Conservation (phyloP, 1,140 invertebrate genomes). For the Micrasema minimum region DNA sequence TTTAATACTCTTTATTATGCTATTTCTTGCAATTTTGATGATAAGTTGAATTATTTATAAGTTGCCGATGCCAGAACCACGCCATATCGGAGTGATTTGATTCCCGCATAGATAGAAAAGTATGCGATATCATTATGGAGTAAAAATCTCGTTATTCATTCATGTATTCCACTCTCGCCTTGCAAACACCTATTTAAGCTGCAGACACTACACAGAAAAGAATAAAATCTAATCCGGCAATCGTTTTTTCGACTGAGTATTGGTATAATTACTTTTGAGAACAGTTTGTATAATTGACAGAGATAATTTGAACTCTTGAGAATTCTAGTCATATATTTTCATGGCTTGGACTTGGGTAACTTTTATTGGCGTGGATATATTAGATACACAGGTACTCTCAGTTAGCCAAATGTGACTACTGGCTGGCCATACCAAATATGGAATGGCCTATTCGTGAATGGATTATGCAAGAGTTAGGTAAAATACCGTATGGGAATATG, state of each 20-base stretch:
- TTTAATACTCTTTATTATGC: no score
- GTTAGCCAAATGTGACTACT: conserved; percentile 11
- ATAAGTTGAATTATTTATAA: no score
- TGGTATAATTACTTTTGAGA: no score
- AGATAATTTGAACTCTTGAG: no score
- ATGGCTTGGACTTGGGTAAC: conserved; percentile 2
- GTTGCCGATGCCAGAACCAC: no score
- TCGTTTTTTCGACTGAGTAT: no score
- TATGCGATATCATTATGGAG: neutral
- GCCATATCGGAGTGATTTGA: neutral
- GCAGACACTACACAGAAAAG: conserved; percentile 1
- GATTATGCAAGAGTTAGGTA: conserved; percentile 13
- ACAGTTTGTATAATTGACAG: no score
- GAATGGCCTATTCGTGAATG: conserved; percentile 25
- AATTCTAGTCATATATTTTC: no score
- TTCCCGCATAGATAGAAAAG: neutral
- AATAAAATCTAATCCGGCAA: no score
- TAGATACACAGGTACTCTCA: conserved; percentile 5
- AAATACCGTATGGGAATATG: conserved; percentile 3
- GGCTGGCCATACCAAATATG: conserved; percentile 16
- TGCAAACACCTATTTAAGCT: neutral
- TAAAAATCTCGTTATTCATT: conserved; percentile 2
- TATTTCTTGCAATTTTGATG: no score
- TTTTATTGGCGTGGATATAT: conserved; percentile 11
- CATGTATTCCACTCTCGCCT: neutral